phyloP scores from a whole-genome alignment of 2,797 vertebrate species.

The Squalus acanthias region DNA sequence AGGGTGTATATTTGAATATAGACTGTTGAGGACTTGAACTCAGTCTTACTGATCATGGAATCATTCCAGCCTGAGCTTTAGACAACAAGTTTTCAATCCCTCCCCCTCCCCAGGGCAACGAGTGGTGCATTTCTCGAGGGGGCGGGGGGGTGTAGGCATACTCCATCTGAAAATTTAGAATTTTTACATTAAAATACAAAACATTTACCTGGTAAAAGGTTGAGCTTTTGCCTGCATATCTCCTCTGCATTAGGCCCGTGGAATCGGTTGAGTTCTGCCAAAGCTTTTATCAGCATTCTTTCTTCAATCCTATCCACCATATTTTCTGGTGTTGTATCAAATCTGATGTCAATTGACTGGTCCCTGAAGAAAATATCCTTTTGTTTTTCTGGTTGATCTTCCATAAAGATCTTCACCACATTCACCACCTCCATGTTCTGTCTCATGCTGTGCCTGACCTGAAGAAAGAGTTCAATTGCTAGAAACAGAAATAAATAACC shows the following conservation, averaged over 20 bases:
- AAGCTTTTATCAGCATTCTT: conserved; percentile 34
- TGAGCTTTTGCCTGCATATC: background rate
- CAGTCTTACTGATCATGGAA: background rate
- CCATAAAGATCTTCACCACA: background rate
- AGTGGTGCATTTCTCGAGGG: background rate
- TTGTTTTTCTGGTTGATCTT: conserved; percentile 19
- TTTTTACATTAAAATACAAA: background rate
- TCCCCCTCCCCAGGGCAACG: background rate
- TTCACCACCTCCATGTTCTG: background rate
- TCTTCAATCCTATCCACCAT: conserved; percentile 21
- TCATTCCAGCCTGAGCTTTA: background rate
- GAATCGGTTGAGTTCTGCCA: conserved; percentile 23
- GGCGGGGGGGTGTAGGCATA: no score
- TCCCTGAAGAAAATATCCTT: conserved; percentile 29
- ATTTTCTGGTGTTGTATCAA: conserved; percentile 14
- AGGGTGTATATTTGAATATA: background rate
- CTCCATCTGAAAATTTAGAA: background rate
- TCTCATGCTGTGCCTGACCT: background rate
- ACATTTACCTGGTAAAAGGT: background rate
- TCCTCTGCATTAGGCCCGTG: background rate
- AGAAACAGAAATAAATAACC: background rate
- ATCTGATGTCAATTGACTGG: conserved; percentile 16
- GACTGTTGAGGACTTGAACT: background rate
- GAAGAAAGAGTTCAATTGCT: conserved; percentile 31
- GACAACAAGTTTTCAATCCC: background rate